Conservation (phyloP, 2,888 invertebrate genomes). For the Resseliella maxima region DNA sequence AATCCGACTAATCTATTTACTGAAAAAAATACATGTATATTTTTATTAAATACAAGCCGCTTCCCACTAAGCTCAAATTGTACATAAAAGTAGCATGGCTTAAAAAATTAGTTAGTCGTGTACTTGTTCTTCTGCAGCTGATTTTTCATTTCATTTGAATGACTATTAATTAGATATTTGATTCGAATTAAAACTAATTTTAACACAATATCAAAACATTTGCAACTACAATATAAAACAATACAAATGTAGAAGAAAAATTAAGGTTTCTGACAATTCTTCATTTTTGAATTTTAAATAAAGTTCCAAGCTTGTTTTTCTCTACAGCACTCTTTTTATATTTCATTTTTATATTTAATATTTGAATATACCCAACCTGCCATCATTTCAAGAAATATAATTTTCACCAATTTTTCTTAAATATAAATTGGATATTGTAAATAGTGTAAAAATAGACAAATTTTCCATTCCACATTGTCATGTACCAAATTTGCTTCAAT, state of each 20-base stretch:
- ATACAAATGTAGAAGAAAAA: too few relatives aligned
- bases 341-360: too few relatives aligned
- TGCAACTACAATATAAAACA: too few relatives aligned
- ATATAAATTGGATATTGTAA: constrained; percentile 34
- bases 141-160: neutral
- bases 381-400: too few relatives aligned
- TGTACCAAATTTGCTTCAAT: constrained; percentile 32
- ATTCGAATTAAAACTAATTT: too few relatives aligned
- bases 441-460: constrained; percentile 18
- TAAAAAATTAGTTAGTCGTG: neutral
- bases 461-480: neutral
- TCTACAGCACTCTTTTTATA: too few relatives aligned
- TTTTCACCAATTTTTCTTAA: neutral
- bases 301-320: too few relatives aligned
- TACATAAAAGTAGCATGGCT: constrained; percentile 1
- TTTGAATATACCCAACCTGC: too few relatives aligned
- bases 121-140: neutral
- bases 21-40: neutral
- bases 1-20: neutral
- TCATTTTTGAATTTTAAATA: too few relatives aligned
- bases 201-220: too few relatives aligned
- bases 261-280: too few relatives aligned
- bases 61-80: constrained; percentile 1
- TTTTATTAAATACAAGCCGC: neutral
- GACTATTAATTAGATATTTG: neutral